Evolutionary conservation across 2,797 vertebrate genomes (phyloP), one percentile per base, ranked within the genome.

Genomic region (Poecilia gillii): DNA sequence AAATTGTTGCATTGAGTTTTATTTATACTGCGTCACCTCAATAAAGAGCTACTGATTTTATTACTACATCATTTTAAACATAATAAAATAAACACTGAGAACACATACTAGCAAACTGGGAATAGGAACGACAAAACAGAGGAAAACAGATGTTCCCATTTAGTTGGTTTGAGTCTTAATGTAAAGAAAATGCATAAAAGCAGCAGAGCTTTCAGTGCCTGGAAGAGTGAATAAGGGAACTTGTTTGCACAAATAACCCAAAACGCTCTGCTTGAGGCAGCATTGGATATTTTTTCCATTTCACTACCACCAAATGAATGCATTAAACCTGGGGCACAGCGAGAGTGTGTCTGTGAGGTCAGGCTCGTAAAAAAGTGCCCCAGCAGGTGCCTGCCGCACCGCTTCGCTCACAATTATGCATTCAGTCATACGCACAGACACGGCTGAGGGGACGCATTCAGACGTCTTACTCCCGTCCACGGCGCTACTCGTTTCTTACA

Each of bases 331-430:
- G 90, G 76, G 88, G 89, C 85, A 31, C 91, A 92, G 90, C n/a
- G 84, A 84, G 90, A 92, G 92, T 90, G 92, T 79, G 88, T 91
- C 79, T 90, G 88, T 75, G 90, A 91, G 93, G 92, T 93, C 92
- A 93, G 51, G 82, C 81, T 81, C 83, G 90, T 94, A 93, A 92
- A 70, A 70, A 94, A 90, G 85, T 81, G 84, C 80, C 85, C 72
- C 89, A 90, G 91, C 90, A 95, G 92, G 93, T 93, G 92, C 80
- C 79, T 87, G 89, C 80, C 87, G 86, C 82, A 91, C 84, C 86
- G 83, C 86, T 91, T 90, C 88, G 86, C 82, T 85, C 86, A 85
- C 73, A 83, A 91, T 91, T 87, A 90, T 78, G 59, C 86, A 84
- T 84, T 88, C 88, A 90, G 55, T 87, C 71, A 86, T 53, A 88